Evolutionary conservation across 64 coral and sea anemone species (phyloP), one percentile per base, ranked within the genome.

Genomic region (Montipora foliosa): DNA sequence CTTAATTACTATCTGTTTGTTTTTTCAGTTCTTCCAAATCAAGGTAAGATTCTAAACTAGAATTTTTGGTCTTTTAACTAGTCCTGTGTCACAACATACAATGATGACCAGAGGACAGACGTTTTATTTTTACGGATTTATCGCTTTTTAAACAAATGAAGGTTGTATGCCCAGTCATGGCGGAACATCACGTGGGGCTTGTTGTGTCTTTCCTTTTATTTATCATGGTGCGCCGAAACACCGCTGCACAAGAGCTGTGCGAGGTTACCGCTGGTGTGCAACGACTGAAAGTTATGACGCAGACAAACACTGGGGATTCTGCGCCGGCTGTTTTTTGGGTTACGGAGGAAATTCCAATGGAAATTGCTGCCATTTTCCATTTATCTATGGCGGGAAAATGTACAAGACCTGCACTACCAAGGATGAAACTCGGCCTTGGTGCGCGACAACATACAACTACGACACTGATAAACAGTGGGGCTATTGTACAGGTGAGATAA

Each of bases 281-380:
- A 93, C 75, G 1, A 75, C 84, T 1, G 14, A 3, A 6, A 74
- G 79, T 44, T 93, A 93, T 64, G 92, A 93, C 14, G 29, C 61
- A 9, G 92, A 93, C 76, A 88, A 93, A 5, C 47, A 93, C 1
- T 93, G 92, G 92, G 92, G 92, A 79, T 93, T 93, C 49, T 93
- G 92, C 37, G 44, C 84, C 2, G 8, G 14, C 17, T 86, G 82
- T n/a, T 86, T 86, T 72, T 49, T 86, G 45, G 47, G 82, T 49
- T 86, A 86, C 66, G 82, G 82, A n/a, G 82, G 82, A 45, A 86
- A 51, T 47, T 86, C 82, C 1, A 86, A 86, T 86, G 82, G 87
- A 1, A 79, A 89, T 51, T 89, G 87, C 52, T 89, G 87, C n/a
- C 87, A 89, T 79, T 89, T 89, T 89, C 87, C 87, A 17, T 89